These are phyloP conservation scores for Diplodus sargus DNA, from an alignment of 2,797 vertebrate genomes.

Conservation along the genomic window DNA sequence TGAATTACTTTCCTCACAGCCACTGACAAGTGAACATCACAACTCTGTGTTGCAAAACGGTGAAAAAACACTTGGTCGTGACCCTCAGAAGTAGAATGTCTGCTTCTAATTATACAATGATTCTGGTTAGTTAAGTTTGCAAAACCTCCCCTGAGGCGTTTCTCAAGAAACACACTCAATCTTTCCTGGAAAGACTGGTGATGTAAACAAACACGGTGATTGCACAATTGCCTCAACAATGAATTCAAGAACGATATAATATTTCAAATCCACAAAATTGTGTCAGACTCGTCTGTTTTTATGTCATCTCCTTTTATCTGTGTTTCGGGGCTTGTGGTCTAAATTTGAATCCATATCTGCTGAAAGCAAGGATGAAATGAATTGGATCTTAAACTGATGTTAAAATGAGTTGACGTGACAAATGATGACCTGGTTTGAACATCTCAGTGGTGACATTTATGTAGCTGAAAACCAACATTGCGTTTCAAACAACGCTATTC, in stretches of 20 bases:
- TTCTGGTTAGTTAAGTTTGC: constrained; percentile 11
- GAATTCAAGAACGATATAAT: not conserved
- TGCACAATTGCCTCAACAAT: not conserved
- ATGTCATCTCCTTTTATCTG: not conserved
- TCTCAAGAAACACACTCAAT: not conserved
- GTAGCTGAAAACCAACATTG: not conserved
- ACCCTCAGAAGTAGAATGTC: not conserved
- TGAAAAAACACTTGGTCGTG: not conserved
- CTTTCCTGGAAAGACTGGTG: not conserved
- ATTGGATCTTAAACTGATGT: not conserved
- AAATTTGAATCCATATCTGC: not conserved
- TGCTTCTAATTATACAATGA: not conserved
- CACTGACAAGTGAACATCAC: not conserved
- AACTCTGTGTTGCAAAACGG: not conserved
- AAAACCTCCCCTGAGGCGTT: not conserved
- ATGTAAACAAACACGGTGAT: not conserved
- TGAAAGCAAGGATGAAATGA: not conserved
- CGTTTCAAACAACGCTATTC: not conserved
- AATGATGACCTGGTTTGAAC: no score
- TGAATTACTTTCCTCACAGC: not conserved
- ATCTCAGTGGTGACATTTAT: not conserved
- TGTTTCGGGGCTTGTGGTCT: not conserved
- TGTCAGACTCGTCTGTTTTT: not conserved
- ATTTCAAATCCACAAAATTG: not conserved
- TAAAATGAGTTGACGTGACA: not conserved